Base-by-base conservation (phyloP, 2,113 vertebrate genomes). In the Hypocryptadius cinnamomeus region DNA sequence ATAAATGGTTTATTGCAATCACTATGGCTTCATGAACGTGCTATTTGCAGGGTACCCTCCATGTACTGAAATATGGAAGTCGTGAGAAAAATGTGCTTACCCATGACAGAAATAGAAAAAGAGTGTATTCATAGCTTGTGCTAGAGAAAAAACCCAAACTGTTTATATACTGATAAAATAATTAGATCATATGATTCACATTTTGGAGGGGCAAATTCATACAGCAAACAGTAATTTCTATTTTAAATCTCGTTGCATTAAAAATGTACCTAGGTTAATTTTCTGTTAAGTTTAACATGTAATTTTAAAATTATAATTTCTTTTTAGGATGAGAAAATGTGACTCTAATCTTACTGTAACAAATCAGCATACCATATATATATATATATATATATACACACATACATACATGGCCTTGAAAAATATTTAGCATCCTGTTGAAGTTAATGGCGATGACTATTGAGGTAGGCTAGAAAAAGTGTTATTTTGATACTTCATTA, bases 41-140 rank as follows among this genome's bases (percentile, higher is more conserved):
- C 66, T 93, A 4, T 81, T 89, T 94, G 61, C 70, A 87, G 70
- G 48, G 61, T 79, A 79, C 53, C 8, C 15, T 89, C 44, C 23
- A 6, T 3, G 7, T 48, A 40, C 70, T 94, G 85, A 87, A 89
- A 65, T 92, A 61, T 64, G 44, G 48, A 89, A 85, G 61, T 87
- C 20, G 74, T 95, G 87, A 86, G 82, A 95, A 94, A 94, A 73
- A 89, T 69, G 53, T 85, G 63, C 94, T 95, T 91, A 79, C n/a
- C 6, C 8, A 15, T 50, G 48, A 79, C 66, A 92, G 61, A 94
- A 89, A 94, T 94, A 95, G 95, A 91, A 95, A 71, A 85, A 37
- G 31, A 68, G 23, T 61, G 25, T 65, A 65, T 94, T 92, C 71
- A 69, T 91, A 85, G 81, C 63, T 92, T 69, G 50, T 87, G 28